phyloP scores from a whole-genome alignment of 2,888 invertebrate genomes.

The Eupithecia pulchellata region DNA sequence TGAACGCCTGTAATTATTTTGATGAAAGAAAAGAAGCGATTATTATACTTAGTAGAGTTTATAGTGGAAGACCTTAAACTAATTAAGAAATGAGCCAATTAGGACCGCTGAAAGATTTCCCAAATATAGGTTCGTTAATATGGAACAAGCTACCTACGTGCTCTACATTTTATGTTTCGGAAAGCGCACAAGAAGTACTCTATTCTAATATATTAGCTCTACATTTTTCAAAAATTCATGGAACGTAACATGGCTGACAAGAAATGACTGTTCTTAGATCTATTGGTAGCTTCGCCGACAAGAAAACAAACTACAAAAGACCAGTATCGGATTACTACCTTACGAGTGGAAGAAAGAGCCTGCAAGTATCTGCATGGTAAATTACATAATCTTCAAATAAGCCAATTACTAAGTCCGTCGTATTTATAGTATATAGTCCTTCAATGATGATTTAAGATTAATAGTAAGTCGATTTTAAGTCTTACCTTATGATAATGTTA shows the following conservation, averaged over 20 bases:
- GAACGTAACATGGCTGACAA: neutral
- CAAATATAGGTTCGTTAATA: slow-evolving; percentile 7
- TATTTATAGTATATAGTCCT: neutral
- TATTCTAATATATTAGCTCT: neutral
- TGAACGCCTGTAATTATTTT: neutral
- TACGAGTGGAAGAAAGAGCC: neutral
- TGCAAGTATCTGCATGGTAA: neutral
- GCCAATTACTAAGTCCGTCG: neutral
- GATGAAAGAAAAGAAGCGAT: too few species aligned
- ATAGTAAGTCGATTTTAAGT: neutral
- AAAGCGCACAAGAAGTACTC: neutral
- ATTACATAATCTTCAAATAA: neutral
- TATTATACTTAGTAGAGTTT: neutral
- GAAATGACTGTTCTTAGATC: neutral
- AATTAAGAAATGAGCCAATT: neutral
- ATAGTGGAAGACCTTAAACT: neutral
- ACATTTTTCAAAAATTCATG: neutral
- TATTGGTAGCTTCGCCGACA: neutral
- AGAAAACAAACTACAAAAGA: neutral
- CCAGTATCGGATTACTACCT: neutral
- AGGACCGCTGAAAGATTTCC: slow-evolving; percentile 13
- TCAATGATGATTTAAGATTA: neutral
- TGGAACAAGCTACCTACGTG: neutral
- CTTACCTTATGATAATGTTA: neutral
- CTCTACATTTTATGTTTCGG: neutral